Base-by-base conservation (phyloP, 2,888 invertebrate genomes). In the Apodemia duryi region DNA sequence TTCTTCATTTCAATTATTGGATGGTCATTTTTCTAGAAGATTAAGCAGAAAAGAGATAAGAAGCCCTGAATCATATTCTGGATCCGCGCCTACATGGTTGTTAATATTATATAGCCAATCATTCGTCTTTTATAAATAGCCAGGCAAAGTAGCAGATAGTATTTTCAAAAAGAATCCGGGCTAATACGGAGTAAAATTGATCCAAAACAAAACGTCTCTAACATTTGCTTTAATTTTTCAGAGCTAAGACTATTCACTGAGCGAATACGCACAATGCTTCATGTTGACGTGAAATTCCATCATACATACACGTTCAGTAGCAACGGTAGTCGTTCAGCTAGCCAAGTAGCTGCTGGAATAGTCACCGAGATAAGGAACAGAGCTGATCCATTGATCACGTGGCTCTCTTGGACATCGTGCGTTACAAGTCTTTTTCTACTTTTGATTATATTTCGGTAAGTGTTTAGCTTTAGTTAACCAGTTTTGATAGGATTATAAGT, bases 321-420 rank as follows among this genome's bases (percentile, higher is more conserved):
- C 54, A 87, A 88, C 67, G 73, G 71, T 51, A 85, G 79, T 43
- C 74, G 78, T 1, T 80, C 84, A 0, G 80, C 81, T 35, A 84
- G 83, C 41, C 88, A 88, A 62, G 88, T 95, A 0, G 93, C 95
- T 0, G 87, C 92, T 1, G 93, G 93, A 29, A 94, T 95, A 52
- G 88, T 94, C 2, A 92, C 92, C 0, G 95, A 95, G 78, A 93
- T 95, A 67, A 90, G 93, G 71, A 86, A 92, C 63, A 87, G 93
- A 70, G 94, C 94, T 46, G 92, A 93, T 70, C 91, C 88, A 1
- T 76, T 95, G 28, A 81, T 94, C 0, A 89, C 92, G 0, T 86
- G 95, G 80, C 91, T 95, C 57, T 93, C 94, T 70, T 94, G 93
- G 91, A 93, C 95, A 77, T 94, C 94, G 10, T 93, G 94, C 65